Base-by-base conservation (phyloP, 1,140 invertebrate genomes). In the Pogonomyrmex barbatus region DNA sequence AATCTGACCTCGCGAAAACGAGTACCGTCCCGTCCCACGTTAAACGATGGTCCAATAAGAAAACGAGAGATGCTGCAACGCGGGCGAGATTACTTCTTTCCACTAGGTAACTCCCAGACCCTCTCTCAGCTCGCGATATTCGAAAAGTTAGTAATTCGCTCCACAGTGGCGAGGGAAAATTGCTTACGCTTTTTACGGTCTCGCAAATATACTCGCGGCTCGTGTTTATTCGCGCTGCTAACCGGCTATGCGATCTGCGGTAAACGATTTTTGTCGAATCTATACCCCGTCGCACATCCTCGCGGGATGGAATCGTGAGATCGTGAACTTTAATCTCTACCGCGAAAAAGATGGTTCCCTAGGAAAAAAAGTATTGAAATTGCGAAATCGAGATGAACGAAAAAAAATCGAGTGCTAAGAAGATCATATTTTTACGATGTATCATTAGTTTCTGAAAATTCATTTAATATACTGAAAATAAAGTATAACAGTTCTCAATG, bases 131-230 rank as follows among this genome's bases (percentile, higher is more conserved):
- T 65, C 82, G 45, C 70, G 65, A 83, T 89, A 91, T 92, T 90
- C 86, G 68, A 83, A 88, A 90, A 91, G 90, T 91, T 90, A 50
- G 42, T 89, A 65, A 77, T 89, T 87, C 68, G 58, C 68, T 90
- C 67, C 60, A 56, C 14, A 56, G 8, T 60, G 47, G 79, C 67
- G 65, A 86, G 63, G 79, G 68, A 87, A 87, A 75, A 90, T 92
- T 91, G 81, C 86, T 91, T 90, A 90, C 82, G 68, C 81, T 85
- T 88, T 88, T 88, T 88, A 78, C 33, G 36, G 8, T 63, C 54
- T 75, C 58, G 85, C 76, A 85, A 82, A 89, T 89, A 85, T 71
- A 90, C 84, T 68, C 65, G 42, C n/a, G 60, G 5, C 62, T 65
- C 39, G 71, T 79, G 68, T 87, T 90, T 90, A 90, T 87, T 86